Conservation (phyloP, 2,888 invertebrate genomes). For the Tuberolachnus salignus region DNA sequence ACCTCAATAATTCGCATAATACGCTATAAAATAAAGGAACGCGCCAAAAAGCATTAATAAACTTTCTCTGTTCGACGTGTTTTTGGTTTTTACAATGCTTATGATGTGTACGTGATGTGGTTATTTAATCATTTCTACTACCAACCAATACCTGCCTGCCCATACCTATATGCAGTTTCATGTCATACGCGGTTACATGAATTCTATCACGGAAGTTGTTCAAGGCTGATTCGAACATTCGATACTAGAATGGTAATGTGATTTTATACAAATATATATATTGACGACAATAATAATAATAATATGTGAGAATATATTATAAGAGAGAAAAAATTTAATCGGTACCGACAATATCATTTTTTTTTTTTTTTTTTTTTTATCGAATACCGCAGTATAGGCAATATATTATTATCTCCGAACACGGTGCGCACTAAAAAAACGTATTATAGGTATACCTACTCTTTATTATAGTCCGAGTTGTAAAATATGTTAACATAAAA, state of each 20-base stretch:
- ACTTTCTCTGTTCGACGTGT: conserved; percentile 26
- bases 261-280: conserved; percentile 20
- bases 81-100: conserved; percentile 22
- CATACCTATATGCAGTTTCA: conserved; percentile 3
- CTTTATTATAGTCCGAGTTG: too few species aligned
- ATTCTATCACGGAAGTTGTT: conserved; percentile 31
- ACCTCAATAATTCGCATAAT: not conserved
- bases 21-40: not conserved
- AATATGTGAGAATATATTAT: not conserved
- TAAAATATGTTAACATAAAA: too few species aligned
- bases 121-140: conserved; percentile 28
- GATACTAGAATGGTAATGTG: conserved; percentile 13
- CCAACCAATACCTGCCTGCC: too few species aligned
- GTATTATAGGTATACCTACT: too few species aligned
- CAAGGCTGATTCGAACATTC: conserved; percentile 19
- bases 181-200: conserved; percentile 21
- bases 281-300: not conserved
- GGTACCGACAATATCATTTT: too few species aligned
- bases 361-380: too few species aligned
- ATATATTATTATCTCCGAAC: too few species aligned
- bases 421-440: too few species aligned
- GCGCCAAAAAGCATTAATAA: not conserved
- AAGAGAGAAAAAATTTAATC: not conserved
- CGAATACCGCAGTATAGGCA: too few species aligned
- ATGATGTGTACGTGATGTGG: conserved; percentile 28